A percentile compares a stretch with the other conserved stretches of the same genome.
phyloP scores from a whole-genome alignment of 2,888 invertebrate species.

The Belgica antarctica region DNA sequence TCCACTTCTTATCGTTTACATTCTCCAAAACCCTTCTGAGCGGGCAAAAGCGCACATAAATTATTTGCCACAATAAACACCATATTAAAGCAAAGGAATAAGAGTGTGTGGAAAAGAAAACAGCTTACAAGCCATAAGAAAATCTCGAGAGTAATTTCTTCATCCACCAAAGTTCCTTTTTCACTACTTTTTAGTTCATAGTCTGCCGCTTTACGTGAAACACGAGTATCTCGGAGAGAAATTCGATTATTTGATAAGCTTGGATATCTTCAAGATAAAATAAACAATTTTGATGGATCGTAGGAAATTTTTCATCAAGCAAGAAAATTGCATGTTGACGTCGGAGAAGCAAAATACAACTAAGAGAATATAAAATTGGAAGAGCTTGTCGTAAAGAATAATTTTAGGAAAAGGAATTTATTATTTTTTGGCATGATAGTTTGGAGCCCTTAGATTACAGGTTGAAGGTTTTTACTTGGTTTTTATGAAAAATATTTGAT shows the following conservation, averaged over 20 bases:
- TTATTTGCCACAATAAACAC: slow-evolving; percentile 10
- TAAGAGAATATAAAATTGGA: no score
- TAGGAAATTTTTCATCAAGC: not conserved
- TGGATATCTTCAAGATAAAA: not conserved
- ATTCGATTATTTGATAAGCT: slow-evolving; percentile 25
- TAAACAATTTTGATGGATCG: no score
- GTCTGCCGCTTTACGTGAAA: not conserved
- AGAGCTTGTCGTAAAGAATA: no score
- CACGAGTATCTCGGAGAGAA: not conserved
- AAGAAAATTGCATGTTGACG: no score
- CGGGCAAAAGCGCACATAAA: slow-evolving; percentile 16
- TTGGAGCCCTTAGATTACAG: no score
- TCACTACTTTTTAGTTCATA: not conserved
- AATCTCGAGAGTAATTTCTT: not conserved
- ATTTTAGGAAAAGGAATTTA: no score
- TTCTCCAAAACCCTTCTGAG: not conserved
- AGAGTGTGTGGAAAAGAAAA: not conserved
- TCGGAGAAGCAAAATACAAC: no score
- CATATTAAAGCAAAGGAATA: not conserved
- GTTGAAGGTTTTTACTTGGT: no score
- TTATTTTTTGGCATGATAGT: no score
- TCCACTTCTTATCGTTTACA: not conserved
- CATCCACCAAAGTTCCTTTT: no score
- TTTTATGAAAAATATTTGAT: no score
- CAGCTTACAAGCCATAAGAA: not conserved